Base-by-base conservation (phyloP, 2,888 invertebrate genomes). In the Drosophila falleni region DNA sequence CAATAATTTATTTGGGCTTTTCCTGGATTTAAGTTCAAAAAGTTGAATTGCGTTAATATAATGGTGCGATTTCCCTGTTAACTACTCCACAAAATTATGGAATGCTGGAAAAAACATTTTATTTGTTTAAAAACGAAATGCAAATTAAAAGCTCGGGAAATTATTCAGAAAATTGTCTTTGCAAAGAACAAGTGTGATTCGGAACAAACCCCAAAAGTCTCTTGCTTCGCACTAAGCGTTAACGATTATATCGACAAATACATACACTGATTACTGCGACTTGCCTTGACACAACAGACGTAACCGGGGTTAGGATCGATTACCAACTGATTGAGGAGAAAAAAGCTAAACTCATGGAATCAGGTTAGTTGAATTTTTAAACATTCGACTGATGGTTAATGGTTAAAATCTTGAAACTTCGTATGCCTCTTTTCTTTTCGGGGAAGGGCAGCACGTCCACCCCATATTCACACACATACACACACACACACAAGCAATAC, bases 361-460 rank as follows among this genome's bases (percentile, higher is more conserved):
- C 61, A 76, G 75, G 77, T 76, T 67, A 59, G 77, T 76, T 72
- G 49, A 47, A 59, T 55, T 69, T 58, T 64, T 56, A 23, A 60
- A 46, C 42, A 65, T 71, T 59, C 73, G 68, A 73, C 63, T 63
- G 42, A 56, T 71, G 71, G 63, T 54, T 56, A 37, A 71, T 55
- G 75, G 66, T 39, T 59, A 37, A 29, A 46, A 56, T 19, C 42
- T 56, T 26, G 47, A 37, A 31, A 51, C 39, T 39, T 46, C 10
- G 23, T 31, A 35, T 63, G 56, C n/a, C 56, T 37, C 11, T 19
- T 51, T 19, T 29, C 31, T 44, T 13, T 31, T 16, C 16, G 49
- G 31, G 31, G 26, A 42, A 29, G 37, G 67, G 16, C 31, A 46
- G 33, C 47, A 44, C 15, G 39, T 49, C 47, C 35, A 71, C 44